Base-by-base conservation (phyloP, 2,888 invertebrate species). In the Drosophila falleni region DNA sequence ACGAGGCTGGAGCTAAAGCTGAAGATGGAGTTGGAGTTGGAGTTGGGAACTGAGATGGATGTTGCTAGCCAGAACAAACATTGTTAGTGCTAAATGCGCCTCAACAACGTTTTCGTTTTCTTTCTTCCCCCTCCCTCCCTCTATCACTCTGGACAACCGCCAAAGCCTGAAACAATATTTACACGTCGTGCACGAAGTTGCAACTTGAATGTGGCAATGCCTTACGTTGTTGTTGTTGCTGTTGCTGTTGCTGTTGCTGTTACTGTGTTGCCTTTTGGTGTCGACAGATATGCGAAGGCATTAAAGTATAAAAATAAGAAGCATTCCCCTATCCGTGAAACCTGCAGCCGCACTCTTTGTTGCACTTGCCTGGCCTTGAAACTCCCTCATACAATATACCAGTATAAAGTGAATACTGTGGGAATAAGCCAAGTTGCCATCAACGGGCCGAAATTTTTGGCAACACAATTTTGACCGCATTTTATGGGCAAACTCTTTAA, bases 141-240 rank as follows among this genome's bases (percentile, higher is more conserved):
- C 3, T 10, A 1, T 10, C 23, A 13, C 15, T 5, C n/a, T 33
- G 15, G 29, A 23, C 56, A 26, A 33, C n/a, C 11, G 15, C 15
- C 55, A 54, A 54, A 47, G 53, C 50, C 83, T 89, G 85, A 89
- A 83, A 88, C 88, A 76, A 76, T 76, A 76, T 76, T 76, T 76
- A 90, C 91, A 90, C 90, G 86, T 90, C 79, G 87, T 80, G 90
- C 91, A 91, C 91, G 88, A 91, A 81, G 74, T 80, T 77, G 84
- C 83, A 88, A 88, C 83, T 80, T 79, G 76, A 77, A 71, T 84
- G 87, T 73, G 73, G 76, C 65, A 75, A 50, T 44, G 59, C 54
- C 49, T 66, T 41, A 26, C 46, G 47, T 56, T 26, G 41, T 16
- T 39, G 42, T 51, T 49, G 31, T 9, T 55, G 63, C 19, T 53